Evolutionary conservation across 2,113 vertebrate genomes (phyloP).

Genomic region (Prochilodus magdalenae): DNA sequence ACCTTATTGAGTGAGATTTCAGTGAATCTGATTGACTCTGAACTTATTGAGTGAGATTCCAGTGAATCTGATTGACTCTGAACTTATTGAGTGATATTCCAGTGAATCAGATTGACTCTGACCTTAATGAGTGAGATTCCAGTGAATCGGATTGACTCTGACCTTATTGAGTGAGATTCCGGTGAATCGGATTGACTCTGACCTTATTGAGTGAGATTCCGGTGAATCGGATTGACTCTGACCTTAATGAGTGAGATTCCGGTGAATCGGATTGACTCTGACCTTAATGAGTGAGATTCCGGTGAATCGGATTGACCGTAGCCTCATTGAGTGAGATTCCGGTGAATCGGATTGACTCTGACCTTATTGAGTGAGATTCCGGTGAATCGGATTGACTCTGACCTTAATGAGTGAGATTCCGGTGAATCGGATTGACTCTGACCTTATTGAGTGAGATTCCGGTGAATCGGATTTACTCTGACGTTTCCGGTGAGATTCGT

Average conservation of each 20-base stretch:
- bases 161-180: neutral
- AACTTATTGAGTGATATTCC: slow-evolving; percentile 88
- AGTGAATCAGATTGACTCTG: slow-evolving; percentile 77
- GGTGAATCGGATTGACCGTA: neutral
- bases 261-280: slow-evolving; percentile 76
- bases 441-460: slow-evolving; percentile 86
- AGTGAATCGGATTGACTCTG: neutral
- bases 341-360: slow-evolving; percentile 3
- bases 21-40: neutral
- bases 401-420: neutral
- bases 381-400: neutral
- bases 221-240: slow-evolving; percentile 2
- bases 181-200: neutral
- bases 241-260: slow-evolving; percentile 88
- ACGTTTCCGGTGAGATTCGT: no score
- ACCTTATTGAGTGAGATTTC: neutral
- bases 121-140: no score
- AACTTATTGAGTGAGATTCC: neutral
- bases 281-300: neutral
- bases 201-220: neutral
- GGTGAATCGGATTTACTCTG: no score
- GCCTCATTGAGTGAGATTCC: neutral
- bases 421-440: slow-evolving; percentile 9
- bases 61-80: neutral
- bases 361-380: slow-evolving; percentile 66